Conservation (phyloP, 2,113 vertebrate genomes). For the Eudyptes chrysolophus region DNA sequence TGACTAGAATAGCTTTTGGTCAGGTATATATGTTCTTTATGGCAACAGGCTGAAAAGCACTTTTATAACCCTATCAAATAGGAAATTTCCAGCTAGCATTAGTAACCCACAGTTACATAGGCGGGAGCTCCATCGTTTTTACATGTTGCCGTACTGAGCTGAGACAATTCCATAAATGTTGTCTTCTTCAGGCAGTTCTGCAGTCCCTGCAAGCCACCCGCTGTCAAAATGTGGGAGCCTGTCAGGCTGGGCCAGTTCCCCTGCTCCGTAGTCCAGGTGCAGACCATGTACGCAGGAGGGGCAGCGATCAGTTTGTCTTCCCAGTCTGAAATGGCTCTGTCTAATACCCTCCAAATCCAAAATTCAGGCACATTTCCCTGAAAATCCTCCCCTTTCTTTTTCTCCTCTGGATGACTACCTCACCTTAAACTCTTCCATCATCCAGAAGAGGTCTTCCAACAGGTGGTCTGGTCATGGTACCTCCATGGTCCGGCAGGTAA, state of each 20-base stretch:
- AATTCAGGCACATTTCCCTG: not conserved
- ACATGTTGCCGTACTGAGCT: not conserved
- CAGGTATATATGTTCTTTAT: not conserved
- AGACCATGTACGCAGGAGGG: fast-evolving
- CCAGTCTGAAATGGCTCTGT: not conserved
- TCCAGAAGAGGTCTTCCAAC: not conserved
- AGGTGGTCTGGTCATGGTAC: too few relatives aligned
- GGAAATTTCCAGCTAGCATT: not conserved
- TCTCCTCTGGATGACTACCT: not conserved
- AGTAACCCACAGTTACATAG: not conserved
- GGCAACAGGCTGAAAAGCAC: not conserved
- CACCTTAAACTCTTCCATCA: not conserved
- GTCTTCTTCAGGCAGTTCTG: not conserved
- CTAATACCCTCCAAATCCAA: not conserved
- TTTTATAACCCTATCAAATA: not conserved
- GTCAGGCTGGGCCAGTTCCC: not conserved
- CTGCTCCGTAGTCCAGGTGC: not conserved
- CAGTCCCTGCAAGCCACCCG: not conserved
- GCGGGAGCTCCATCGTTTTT: not conserved
- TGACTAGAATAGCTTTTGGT: not conserved
- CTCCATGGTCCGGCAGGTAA: not conserved
- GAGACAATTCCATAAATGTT: not conserved
- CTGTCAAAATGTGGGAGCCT: not conserved
- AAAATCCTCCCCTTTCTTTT: not conserved
- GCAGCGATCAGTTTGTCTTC: not conserved